These are phyloP conservation scores for Helobdella robusta DNA, from an alignment of 2,888 invertebrate genomes.

Conservation along the genomic window DNA sequence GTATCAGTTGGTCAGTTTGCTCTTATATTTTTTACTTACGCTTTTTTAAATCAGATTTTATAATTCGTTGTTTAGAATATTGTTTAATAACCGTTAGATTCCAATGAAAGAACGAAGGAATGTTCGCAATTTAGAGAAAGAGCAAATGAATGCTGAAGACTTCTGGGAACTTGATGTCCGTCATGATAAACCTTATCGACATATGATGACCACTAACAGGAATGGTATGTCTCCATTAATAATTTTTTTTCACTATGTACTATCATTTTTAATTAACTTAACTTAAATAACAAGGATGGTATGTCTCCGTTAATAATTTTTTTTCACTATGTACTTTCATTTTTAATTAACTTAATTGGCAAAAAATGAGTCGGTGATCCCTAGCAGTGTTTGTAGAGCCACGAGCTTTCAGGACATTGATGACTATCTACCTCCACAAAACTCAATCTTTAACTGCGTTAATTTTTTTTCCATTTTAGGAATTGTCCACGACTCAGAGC, in stretches of 20 bases:
- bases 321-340: not conserved
- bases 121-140: constrained; percentile 34
- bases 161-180: constrained; percentile 17
- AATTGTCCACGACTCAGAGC: too few species aligned
- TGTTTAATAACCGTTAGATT: not conserved
- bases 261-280: not conserved
- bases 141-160: constrained; percentile 29
- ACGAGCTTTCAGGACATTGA: too few species aligned
- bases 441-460: too few species aligned
- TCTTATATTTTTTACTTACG: not conserved
- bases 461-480: too few species aligned
- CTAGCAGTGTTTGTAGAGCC: too few species aligned
- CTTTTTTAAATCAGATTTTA: not conserved
- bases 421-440: too few species aligned
- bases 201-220: constrained; percentile 13
- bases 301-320: too few species aligned
- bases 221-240: not conserved
- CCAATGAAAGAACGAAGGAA: constrained; percentile 32
- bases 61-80: not conserved
- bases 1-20: too few species aligned
- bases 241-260: not conserved
- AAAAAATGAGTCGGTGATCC: too few species aligned
- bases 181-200: constrained; percentile 10
- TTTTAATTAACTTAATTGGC: too few species aligned
- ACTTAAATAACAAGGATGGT: not conserved